Conservation (phyloP, 2,797 vertebrate genomes). For the Otolemur crassicaudatus region DNA sequence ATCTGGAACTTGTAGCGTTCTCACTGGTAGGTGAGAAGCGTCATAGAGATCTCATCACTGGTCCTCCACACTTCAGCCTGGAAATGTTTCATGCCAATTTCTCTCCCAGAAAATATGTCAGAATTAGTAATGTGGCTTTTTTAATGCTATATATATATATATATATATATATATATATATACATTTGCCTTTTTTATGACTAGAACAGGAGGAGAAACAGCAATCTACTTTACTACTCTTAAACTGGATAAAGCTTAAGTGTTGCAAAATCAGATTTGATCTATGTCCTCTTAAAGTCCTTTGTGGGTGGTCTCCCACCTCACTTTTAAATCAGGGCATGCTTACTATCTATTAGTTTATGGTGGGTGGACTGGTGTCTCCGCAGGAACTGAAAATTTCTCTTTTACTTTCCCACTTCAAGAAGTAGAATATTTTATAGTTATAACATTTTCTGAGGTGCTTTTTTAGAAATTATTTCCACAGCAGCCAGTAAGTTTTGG, state of each 20-base stretch:
- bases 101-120: not conserved
- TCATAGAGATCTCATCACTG: not conserved
- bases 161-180: too few species aligned
- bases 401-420: not conserved
- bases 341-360: not conserved
- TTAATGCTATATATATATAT: not conserved
- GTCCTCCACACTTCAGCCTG: not conserved
- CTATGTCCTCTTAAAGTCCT: not conserved
- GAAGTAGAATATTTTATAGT: not conserved
- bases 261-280: not conserved
- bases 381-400: not conserved
- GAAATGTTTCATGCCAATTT: not conserved
- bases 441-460: conserved; percentile 9
- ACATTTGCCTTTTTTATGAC: not conserved
- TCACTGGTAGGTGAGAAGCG: not conserved
- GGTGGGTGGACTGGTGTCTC: not conserved
- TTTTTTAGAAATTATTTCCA: conserved; percentile 8
- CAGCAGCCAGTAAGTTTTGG: not conserved
- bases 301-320: not conserved
- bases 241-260: not conserved
- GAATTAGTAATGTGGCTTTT: not conserved
- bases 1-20: not conserved
- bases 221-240: not conserved
- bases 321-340: not conserved
- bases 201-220: not conserved